Conservation (phyloP, 2,113 vertebrate genomes). For the Indri indri region DNA sequence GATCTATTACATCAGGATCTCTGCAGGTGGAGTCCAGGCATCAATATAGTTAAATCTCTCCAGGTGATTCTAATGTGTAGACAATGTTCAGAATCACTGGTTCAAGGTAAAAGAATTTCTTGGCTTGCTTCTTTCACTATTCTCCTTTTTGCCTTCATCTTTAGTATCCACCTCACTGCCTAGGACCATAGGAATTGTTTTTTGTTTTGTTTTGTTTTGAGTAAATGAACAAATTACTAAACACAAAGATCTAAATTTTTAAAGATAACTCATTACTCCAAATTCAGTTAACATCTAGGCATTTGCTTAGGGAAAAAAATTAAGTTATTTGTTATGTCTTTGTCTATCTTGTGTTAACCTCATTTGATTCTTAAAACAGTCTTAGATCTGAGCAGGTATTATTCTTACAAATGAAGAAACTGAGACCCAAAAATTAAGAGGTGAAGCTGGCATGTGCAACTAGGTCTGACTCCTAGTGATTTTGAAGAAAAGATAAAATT, state of each 20-base stretch:
- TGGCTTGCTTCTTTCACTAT: background rate
- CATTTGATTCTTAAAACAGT: conserved; percentile 19
- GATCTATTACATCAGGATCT: background rate
- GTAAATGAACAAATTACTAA: background rate
- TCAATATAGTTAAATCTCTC: background rate
- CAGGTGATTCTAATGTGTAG: background rate
- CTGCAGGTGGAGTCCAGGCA: background rate
- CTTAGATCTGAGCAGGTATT: background rate
- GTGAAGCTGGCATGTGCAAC: background rate
- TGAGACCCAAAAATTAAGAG: background rate
- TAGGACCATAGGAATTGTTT: background rate
- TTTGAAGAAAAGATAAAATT: conserved; percentile 20
- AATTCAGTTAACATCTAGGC: background rate
- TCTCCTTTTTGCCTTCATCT: conserved; percentile 7
- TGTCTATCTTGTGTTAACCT: background rate
- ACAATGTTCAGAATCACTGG: background rate
- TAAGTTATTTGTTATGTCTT: background rate
- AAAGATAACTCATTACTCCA: background rate
- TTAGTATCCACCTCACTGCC: background rate
- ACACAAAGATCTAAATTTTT: background rate
- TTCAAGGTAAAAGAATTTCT: background rate
- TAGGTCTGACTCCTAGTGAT: background rate
- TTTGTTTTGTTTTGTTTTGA: background rate
- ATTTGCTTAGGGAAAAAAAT: conserved; percentile 25
- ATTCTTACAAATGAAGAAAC: conserved; percentile 32